Conservation (phyloP, 2,797 vertebrate genomes). For the Lacerta bilineata region DNA sequence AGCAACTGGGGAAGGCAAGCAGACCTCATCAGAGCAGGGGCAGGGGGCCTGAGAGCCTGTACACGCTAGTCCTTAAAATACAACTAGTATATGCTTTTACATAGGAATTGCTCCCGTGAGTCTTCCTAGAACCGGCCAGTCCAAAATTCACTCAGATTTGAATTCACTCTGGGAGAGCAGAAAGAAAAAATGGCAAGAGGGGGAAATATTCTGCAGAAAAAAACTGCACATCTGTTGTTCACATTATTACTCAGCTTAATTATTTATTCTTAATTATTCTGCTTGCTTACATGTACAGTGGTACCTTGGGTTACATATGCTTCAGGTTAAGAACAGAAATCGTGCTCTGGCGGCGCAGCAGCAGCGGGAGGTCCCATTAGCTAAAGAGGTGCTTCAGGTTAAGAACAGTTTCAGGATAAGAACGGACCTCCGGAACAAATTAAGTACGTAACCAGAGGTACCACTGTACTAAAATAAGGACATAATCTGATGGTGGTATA, state of each 20-base stretch:
- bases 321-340: too few species aligned
- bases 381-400: too few species aligned
- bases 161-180: fast-evolving
- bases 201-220: background rate
- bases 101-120: constrained; percentile 11
- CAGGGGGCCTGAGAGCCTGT: too few species aligned
- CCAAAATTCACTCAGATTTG: background rate
- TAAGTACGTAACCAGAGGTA: too few species aligned
- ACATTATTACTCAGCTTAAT: background rate
- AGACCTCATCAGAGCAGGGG: background rate
- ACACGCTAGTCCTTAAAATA: background rate
- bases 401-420: too few species aligned
- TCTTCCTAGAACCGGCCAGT: background rate
- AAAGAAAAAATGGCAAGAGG: background rate
- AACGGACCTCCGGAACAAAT: too few species aligned
- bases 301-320: too few species aligned
- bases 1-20: background rate
- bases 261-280: background rate
- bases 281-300: background rate
- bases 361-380: too few species aligned
- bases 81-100: background rate
- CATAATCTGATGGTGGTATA: background rate
- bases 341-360: too few species aligned
- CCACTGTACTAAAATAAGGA: background rate
- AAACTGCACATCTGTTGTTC: too few species aligned